Base-by-base conservation (phyloP, 2,797 vertebrate genomes). In the Sebastes variabilis region DNA sequence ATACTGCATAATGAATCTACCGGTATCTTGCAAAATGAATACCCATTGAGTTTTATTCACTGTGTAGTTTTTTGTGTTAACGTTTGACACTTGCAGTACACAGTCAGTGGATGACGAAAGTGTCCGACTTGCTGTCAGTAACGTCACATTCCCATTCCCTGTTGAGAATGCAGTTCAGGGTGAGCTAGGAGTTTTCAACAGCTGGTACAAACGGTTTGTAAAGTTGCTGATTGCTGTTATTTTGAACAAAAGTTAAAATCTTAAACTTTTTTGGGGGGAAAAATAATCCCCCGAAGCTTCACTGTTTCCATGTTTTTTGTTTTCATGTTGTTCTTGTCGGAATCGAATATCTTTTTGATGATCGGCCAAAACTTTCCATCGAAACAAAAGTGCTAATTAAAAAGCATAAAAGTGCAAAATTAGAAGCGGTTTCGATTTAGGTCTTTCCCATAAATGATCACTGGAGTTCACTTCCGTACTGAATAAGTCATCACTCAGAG, bases 401-500 rank as follows among this genome's bases (percentile, higher is more conserved):
- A 62, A 80, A 66, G 16, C 27, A 60, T 54, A 29, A 56, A 56
- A 36, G n/a, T 58, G 6, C 4, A 36, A 68, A 66, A 59, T 65
- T 24, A n/a, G 52, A 61, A 25, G 24, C 24, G 18, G 6, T 54
- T 68, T 1, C 78, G 52, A 80, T 42, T 60, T 6, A 46, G 14
- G 13, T 61, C 65, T 64, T n/a, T 55, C 29, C 55, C 20, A 25
- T 13, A 46, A 58, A 68, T 58, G n/a, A 62, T 80, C 58, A 32
- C 55, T 79, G 71, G 36, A 56, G 27, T 42, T 24, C 34, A n/a
- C 58, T 29, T 80, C 12, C 38, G 4, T 24, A 13, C 74, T 81
- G 62, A 84, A 84, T 87, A 75, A 73, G 32, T 77, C 62, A 72
- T 77, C 59, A 86, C 38, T 77, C 58, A 70, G 38, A 67, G 42